Conservation (phyloP, 2,888 invertebrate genomes). For the Pyralis farinalis region DNA sequence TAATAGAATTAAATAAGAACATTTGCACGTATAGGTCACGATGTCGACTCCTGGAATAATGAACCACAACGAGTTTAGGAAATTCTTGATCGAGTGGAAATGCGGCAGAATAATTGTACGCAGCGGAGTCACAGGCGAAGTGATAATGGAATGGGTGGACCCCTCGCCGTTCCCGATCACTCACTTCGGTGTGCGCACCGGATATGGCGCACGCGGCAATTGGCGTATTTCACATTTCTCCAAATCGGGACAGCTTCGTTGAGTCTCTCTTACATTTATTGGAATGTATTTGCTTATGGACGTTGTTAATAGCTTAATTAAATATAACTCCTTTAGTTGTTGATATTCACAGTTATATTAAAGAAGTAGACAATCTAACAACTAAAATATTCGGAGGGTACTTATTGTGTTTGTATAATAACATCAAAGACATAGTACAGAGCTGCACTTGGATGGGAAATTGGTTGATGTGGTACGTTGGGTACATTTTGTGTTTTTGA, state of each 20-base stretch:
- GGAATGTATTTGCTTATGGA: background rate
- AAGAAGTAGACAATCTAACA: constrained; percentile 16
- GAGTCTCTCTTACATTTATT: constrained; percentile 42
- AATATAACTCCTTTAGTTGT: background rate
- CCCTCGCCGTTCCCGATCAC: constrained; percentile 81
- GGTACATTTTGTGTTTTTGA: constrained; percentile 66
- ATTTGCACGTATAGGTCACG: constrained; percentile 69
- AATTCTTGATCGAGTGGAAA: constrained; percentile 80
- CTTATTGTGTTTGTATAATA: too few species aligned
- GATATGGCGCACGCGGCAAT: constrained; percentile 83
- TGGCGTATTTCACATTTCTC: constrained; percentile 79
- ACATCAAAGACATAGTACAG: too few species aligned
- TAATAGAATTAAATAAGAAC: constrained; percentile 22
- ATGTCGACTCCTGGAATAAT: constrained; percentile 81
- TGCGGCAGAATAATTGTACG: constrained; percentile 76
- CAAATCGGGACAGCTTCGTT: constrained; percentile 48
- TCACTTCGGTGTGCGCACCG: constrained; percentile 83
- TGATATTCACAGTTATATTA: background rate
- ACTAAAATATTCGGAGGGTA: constrained; percentile 7
- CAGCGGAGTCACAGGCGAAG: constrained; percentile 65
- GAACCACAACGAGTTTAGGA: constrained; percentile 76
- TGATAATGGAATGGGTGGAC: constrained; percentile 82
- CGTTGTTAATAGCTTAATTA: constrained; percentile 4
- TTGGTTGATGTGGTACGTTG: constrained; percentile 61
- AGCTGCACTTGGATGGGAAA: constrained; percentile 28